Conservation (phyloP, 2,888 invertebrate genomes). For the Criorhina ranunculi region DNA sequence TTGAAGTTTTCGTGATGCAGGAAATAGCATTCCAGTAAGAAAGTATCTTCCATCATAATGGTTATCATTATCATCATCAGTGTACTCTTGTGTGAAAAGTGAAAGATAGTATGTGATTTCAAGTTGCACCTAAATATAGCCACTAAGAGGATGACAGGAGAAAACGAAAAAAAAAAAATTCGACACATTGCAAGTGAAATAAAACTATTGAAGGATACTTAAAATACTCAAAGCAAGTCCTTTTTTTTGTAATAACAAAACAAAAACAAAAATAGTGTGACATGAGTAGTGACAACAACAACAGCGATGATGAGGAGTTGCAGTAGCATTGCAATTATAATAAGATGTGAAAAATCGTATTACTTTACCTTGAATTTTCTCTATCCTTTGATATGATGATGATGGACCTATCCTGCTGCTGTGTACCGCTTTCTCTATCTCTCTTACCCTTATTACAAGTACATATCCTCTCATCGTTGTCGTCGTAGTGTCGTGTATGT, state of each 20-base stretch:
- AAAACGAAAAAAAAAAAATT: slow-evolving; percentile 26
- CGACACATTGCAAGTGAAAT: slow-evolving; percentile 43
- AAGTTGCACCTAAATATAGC: slow-evolving; percentile 52
- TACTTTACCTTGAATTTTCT: slow-evolving; percentile 77
- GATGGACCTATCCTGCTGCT: slow-evolving; percentile 74
- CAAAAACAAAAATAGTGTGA: slow-evolving; percentile 23
- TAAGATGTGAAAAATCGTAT: slow-evolving; percentile 70
- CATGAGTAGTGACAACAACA: slow-evolving; percentile 36
- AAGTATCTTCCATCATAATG: slow-evolving; percentile 49
- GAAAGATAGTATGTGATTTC: slow-evolving; percentile 59
- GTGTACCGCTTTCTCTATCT: slow-evolving; percentile 68
- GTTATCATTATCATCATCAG: slow-evolving; percentile 37
- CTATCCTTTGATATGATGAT: slow-evolving; percentile 73
- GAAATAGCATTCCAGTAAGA: slow-evolving; percentile 53
- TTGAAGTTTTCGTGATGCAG: slow-evolving; percentile 41
- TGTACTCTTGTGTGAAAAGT: slow-evolving; percentile 41
- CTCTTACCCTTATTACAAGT: slow-evolving; percentile 68
- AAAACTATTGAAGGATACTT: slow-evolving; percentile 71
- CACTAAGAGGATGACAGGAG: background rate
- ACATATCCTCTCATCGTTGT: slow-evolving; percentile 47
- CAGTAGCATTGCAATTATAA: slow-evolving; percentile 70
- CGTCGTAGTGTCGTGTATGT: slow-evolving; percentile 72
- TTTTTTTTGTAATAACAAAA: slow-evolving; percentile 17
- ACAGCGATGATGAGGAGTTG: slow-evolving; percentile 50
- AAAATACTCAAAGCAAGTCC: slow-evolving; percentile 44